These are phyloP conservation scores for Nicator chloris DNA, from an alignment of 2,113 vertebrate species.

Conservation along the genomic window DNA sequence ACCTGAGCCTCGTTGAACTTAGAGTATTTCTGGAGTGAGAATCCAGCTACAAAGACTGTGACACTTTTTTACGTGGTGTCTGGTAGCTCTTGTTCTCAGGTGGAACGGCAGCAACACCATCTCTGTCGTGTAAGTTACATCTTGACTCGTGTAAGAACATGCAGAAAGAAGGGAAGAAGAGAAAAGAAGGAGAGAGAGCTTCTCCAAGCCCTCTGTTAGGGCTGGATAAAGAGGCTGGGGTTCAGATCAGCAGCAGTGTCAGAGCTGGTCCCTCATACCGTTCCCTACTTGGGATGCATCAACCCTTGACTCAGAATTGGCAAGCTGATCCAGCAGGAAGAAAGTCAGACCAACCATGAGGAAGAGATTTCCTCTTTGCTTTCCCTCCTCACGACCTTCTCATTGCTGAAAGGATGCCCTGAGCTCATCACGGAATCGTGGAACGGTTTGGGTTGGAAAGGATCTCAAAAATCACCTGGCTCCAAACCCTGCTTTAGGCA, in stretches of 20 bases:
- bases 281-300: background rate
- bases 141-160: accelerated
- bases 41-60: background rate
- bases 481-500: background rate
- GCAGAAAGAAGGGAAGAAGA: background rate
- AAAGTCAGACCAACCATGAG: accelerated
- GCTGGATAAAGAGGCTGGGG: background rate
- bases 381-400: background rate
- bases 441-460: background rate
- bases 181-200: background rate
- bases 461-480: too few species aligned
- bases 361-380: background rate
- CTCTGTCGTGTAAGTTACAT: background rate
- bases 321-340: background rate
- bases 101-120: background rate
- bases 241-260: background rate
- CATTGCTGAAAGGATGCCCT: background rate
- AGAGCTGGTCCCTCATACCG: background rate
- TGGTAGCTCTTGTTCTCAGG: background rate
- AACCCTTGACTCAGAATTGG: background rate
- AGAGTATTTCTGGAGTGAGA: background rate
- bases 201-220: background rate
- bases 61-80: background rate
- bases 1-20: background rate
- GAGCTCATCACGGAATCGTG: background rate